Percentiles rank a stretch among this genome's conserved stretches.
Evolutionary conservation across 2,888 invertebrate species (phyloP).

Genomic region (Globia sparganii): DNA sequence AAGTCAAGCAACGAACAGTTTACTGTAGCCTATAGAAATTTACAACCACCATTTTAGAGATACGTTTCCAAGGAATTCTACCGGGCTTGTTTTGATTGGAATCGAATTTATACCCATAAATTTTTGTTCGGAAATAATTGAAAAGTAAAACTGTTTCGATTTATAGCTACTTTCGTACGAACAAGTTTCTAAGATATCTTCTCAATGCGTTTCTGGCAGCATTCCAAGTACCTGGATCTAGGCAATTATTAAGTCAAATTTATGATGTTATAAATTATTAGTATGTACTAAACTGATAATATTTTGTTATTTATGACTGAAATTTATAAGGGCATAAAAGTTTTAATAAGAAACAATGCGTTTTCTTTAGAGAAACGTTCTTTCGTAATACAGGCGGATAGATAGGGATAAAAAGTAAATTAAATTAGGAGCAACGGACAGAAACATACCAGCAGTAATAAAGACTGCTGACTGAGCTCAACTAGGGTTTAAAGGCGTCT

Average conservation of each 20-base stretch:
- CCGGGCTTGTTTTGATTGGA: constrained; percentile 60
- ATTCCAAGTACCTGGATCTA: constrained; percentile 58
- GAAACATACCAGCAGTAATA: constrained; percentile 14
- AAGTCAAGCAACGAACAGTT: constrained; percentile 40
- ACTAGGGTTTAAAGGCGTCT: constrained; percentile 10
- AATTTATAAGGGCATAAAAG: constrained; percentile 44
- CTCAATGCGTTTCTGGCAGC: constrained; percentile 53
- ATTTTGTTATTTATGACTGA: constrained; percentile 46
- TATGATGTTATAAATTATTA: constrained; percentile 61
- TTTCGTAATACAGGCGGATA: constrained; percentile 15
- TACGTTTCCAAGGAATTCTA: constrained; percentile 46
- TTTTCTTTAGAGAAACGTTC: constrained; percentile 21
- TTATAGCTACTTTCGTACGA: constrained; percentile 48
- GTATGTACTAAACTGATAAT: constrained; percentile 43
- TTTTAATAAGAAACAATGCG: constrained; percentile 47
- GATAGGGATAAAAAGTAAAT: constrained; percentile 36
- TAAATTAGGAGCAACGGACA: constrained; percentile 23
- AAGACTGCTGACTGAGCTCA: constrained; percentile 21
- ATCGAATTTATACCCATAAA: constrained; percentile 49
- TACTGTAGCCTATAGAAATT: constrained; percentile 32
- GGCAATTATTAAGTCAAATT: constrained; percentile 61
- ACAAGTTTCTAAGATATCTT: constrained; percentile 47
- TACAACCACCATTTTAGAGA: constrained; percentile 37
- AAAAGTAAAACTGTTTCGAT: constrained; percentile 56
- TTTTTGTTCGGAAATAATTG: constrained; percentile 58